Percentiles rank a stretch among this genome's conserved stretches.
Conservation (phyloP, 1,140 invertebrate genomes). For the Drosophila eugracilis region DNA sequence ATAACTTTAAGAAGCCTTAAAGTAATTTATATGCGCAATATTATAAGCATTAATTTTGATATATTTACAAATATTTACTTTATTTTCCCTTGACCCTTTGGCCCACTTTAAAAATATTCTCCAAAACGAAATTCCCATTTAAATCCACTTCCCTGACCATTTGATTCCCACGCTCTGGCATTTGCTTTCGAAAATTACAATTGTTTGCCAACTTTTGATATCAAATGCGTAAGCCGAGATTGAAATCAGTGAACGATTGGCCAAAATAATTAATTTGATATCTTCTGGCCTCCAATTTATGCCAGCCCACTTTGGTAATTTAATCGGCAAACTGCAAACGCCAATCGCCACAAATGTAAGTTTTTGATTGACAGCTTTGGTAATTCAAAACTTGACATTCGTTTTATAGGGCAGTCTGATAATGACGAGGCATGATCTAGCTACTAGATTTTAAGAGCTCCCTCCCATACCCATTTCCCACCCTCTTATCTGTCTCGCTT, state of each 20-base stretch:
- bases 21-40: too few relatives aligned
- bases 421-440: slow-evolving; percentile 48
- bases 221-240: slow-evolving; percentile 12
- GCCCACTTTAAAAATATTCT: too few relatives aligned
- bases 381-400: slow-evolving; percentile 69
- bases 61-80: too few relatives aligned
- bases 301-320: slow-evolving; percentile 35
- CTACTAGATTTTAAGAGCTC: slow-evolving; percentile 20
- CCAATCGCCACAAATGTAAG: slow-evolving; percentile 49
- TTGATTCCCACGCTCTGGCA: slow-evolving; percentile 16
- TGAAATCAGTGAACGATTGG: slow-evolving; percentile 42
- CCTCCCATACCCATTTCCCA: not conserved
- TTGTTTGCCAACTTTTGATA: slow-evolving; percentile 5
- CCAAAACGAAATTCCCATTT: too few relatives aligned
- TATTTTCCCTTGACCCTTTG: too few relatives aligned
- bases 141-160: not conserved
- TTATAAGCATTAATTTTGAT: too few relatives aligned
- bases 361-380: slow-evolving; percentile 69
- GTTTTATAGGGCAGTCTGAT: slow-evolving; percentile 69
- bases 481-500: slow-evolving; percentile 26
- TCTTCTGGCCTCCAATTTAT: slow-evolving; percentile 39
- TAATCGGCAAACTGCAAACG: too few relatives aligned
- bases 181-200: slow-evolving; percentile 16
- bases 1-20: too few relatives aligned
- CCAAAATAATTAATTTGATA: slow-evolving; percentile 47